Evolutionary conservation across 2,888 invertebrate species (phyloP).

Genomic region (Crematogaster levior): DNA sequence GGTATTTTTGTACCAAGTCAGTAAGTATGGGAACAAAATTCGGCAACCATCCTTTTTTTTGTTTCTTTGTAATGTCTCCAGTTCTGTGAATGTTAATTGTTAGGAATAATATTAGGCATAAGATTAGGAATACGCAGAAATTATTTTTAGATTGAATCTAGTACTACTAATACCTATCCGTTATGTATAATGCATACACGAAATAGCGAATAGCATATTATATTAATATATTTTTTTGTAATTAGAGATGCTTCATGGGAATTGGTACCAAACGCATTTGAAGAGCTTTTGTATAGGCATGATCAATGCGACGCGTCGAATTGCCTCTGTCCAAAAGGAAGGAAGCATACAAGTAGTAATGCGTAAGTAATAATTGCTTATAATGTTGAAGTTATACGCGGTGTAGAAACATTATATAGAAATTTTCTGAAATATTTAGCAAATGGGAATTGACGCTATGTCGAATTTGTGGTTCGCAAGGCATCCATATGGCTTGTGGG

Average conservation of each 20-base stretch:
- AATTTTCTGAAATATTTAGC: conserved; percentile 75
- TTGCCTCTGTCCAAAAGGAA: conserved; percentile 89
- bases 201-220: neutral
- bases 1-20: conserved; percentile 94
- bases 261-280: conserved; percentile 90
- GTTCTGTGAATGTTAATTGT: neutral
- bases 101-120: too few relatives aligned
- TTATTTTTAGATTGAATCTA: neutral
- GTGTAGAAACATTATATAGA: neutral
- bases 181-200: neutral
- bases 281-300: conserved; percentile 89
- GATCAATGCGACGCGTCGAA: conserved; percentile 87
- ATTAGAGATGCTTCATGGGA: conserved; percentile 95
- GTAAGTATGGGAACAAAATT: conserved; percentile 85
- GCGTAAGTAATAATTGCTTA: conserved; percentile 79
- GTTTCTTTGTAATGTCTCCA: neutral
- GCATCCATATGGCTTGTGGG: conserved; percentile 87
- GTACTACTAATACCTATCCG: neutral
- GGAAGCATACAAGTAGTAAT: conserved; percentile 84
- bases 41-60: neutral
- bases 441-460: conserved; percentile 87
- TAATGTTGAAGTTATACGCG: conserved; percentile 7
- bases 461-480: conserved; percentile 87
- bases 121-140: neutral
- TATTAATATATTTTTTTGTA: conserved; percentile 2